phyloP scores from a whole-genome alignment of 2,888 invertebrate species.

The Yponomeuta malinellus region DNA sequence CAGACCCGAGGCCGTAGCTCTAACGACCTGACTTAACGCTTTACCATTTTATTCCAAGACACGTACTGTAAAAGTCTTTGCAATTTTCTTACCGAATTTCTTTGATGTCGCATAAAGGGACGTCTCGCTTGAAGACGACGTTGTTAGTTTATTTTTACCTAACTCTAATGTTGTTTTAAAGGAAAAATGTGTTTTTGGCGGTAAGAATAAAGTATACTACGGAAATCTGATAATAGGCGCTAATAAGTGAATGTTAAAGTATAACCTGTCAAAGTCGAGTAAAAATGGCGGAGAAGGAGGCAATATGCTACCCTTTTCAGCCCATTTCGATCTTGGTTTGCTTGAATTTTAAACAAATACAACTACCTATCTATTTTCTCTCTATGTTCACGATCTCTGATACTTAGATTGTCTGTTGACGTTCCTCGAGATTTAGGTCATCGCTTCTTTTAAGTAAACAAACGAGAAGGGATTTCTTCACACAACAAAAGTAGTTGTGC shows the following conservation, averaged over 20 bases:
- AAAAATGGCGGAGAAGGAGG: background rate
- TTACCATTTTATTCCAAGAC: conserved; percentile 36
- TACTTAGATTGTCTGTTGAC: background rate
- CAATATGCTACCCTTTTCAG: background rate
- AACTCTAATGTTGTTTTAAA: background rate
- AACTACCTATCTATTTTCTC: background rate
- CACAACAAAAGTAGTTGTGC: background rate
- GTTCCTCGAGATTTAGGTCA: background rate
- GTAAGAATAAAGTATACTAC: background rate
- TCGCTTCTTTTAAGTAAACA: background rate
- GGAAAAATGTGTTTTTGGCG: background rate
- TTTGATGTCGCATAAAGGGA: conserved; percentile 21
- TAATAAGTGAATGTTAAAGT: background rate
- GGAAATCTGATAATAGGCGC: too few species aligned
- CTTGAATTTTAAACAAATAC: background rate
- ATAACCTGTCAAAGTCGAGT: background rate
- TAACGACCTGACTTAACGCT: conserved; percentile 34
- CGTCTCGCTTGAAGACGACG: background rate
- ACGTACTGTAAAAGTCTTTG: conserved; percentile 27
- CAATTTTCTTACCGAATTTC: conserved; percentile 33
- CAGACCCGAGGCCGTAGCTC: conserved; percentile 24
- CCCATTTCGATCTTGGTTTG: background rate
- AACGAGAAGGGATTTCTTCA: background rate
- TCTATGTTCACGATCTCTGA: background rate
- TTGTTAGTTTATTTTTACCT: conserved; percentile 2